phyloP scores from a whole-genome alignment of 2,888 invertebrate genomes.

The Lepeophtheirus nordmannii region DNA sequence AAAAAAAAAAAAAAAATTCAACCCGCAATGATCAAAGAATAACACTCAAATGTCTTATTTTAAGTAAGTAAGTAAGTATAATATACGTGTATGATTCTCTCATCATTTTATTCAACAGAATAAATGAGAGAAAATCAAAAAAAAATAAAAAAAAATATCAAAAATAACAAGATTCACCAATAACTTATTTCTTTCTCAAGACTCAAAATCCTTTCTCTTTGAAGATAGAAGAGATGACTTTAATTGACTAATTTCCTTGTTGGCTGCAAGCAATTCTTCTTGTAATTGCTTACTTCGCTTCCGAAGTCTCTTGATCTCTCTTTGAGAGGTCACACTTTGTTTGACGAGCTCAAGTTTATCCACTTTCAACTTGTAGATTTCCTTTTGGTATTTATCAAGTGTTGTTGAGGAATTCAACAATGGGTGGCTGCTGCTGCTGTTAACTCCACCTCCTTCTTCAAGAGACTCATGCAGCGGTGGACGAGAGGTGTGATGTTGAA shows the following conservation, averaged over 20 bases:
- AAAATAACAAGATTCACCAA: too few species aligned
- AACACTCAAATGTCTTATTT: too few species aligned
- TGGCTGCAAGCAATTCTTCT: constrained; percentile 64
- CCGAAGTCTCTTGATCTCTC: constrained; percentile 78
- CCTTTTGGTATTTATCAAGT: constrained; percentile 28
- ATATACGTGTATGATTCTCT: too few species aligned
- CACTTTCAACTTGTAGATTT: constrained; percentile 43
- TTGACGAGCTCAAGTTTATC: constrained; percentile 83
- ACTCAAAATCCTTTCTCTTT: too few species aligned
- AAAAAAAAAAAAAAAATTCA: too few species aligned
- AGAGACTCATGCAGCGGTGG: too few species aligned
- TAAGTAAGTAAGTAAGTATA: too few species aligned
- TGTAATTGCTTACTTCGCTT: constrained; percentile 75
- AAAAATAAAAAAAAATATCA: too few species aligned
- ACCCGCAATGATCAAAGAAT: too few species aligned
- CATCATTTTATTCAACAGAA: too few species aligned
- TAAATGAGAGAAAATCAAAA: too few species aligned
- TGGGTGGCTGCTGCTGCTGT: constrained; percentile 23
- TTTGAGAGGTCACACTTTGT: constrained; percentile 92
- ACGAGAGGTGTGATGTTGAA: not conserved
- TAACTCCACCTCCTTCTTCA: constrained; percentile 2
- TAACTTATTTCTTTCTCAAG: too few species aligned
- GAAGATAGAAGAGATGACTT: not conserved
- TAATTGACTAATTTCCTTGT: constrained; percentile 69
- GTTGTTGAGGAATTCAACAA: constrained; percentile 27